Evolutionary conservation across 1,140 invertebrate species (phyloP).

Genomic region (Varroa destructor): DNA sequence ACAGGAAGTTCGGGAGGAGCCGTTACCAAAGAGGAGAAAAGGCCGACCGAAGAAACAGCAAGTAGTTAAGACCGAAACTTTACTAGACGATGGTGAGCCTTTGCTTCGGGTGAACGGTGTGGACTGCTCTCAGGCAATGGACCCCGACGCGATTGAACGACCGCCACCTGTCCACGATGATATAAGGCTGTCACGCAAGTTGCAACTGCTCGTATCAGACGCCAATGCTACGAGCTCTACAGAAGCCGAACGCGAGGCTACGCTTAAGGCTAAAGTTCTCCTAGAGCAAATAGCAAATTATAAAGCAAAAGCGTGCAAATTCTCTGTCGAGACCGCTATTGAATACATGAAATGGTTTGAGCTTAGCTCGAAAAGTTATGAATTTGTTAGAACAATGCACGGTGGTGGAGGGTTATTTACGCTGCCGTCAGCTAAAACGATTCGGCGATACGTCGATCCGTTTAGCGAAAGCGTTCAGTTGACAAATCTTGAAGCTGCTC

Average conservation of each 20-base stretch:
- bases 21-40: not conserved
- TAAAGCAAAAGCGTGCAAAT: slow-evolving; percentile 20
- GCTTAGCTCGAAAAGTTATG: slow-evolving; percentile 17
- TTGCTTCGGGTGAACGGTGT: slow-evolving; percentile 6
- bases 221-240: not conserved
- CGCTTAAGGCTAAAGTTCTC: slow-evolving; percentile 17
- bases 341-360: slow-evolving; percentile 27
- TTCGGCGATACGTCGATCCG: slow-evolving; percentile 18
- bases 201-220: not conserved
- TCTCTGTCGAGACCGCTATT: slow-evolving; percentile 26
- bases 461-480: slow-evolving; percentile 20
- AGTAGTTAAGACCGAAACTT: not conserved
- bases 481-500: slow-evolving; percentile 16
- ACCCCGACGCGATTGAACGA: not conserved
- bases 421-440: slow-evolving; percentile 15
- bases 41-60: not conserved
- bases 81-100: not conserved
- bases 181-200: not conserved
- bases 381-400: slow-evolving; percentile 10
- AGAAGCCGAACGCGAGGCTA: not conserved
- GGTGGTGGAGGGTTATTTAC: slow-evolving; percentile 8
- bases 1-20: not conserved
- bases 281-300: slow-evolving; percentile 19
- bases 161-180: not conserved
- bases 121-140: slow-evolving; percentile 5